These are phyloP conservation scores for Drosophila mayri DNA, from an alignment of 1,140 invertebrate species.

Conservation along the genomic window DNA sequence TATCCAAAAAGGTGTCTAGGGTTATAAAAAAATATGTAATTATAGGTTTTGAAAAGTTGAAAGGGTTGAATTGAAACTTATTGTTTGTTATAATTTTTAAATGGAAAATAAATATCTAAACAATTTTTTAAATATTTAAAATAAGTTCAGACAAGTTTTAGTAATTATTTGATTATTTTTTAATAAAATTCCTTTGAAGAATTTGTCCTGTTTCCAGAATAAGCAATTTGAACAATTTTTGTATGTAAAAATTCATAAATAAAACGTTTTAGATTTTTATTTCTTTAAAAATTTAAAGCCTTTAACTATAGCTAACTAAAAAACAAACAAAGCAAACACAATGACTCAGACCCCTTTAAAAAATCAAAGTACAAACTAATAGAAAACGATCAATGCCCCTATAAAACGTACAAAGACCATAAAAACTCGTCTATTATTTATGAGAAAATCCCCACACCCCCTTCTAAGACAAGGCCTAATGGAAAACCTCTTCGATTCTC, in stretches of 20 bases:
- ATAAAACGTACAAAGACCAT: slow-evolving; percentile 15
- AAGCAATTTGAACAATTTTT: not conserved
- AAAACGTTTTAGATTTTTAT: not conserved
- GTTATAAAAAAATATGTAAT: not conserved
- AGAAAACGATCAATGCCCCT: not conserved
- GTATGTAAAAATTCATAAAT: too few relatives aligned
- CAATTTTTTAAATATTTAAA: not conserved
- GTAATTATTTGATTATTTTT: rapidly evolving
- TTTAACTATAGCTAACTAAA: not conserved
- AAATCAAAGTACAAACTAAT: not conserved
- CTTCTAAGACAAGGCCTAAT: slow-evolving; percentile 19
- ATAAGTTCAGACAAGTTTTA: not conserved
- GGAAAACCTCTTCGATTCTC: slow-evolving; percentile 14
- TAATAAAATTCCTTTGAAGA: not conserved
- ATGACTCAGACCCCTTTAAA: not conserved
- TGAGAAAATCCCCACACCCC: not conserved
- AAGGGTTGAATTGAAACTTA: not conserved
- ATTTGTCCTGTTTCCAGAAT: not conserved
- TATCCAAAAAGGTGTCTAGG: slow-evolving; percentile 12
- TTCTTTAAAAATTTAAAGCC: not conserved
- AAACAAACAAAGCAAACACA: not conserved
- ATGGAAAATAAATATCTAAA: too few relatives aligned
- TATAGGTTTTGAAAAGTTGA: not conserved
- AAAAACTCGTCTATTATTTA: slow-evolving; percentile 25
- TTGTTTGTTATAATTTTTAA: not conserved